Evolutionary conservation across 2,113 vertebrate species (phyloP).

Genomic region (Dunckerocampus dactyliophorus): DNA sequence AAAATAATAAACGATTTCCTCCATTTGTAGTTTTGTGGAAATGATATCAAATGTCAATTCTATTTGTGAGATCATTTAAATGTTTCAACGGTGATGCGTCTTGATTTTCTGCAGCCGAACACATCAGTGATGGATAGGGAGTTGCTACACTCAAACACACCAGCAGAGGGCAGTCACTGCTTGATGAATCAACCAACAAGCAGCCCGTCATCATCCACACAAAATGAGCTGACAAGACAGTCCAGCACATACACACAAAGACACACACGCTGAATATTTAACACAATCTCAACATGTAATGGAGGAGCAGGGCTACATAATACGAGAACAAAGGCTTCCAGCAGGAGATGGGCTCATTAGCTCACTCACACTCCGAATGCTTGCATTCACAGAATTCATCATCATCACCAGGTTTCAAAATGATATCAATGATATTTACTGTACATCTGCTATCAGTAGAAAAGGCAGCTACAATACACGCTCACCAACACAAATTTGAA

Average conservation of each 20-base stretch:
- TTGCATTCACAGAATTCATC: neutral
- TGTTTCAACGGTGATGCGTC: too few relatives aligned
- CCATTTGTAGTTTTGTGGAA: too few relatives aligned
- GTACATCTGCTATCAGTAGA: neutral
- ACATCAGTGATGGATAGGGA: too few relatives aligned
- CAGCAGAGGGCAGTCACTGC: slow-evolving; percentile 48
- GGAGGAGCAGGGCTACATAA: slow-evolving; percentile 32
- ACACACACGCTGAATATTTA: slow-evolving; percentile 40
- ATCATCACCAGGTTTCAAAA: neutral
- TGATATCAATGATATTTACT: neutral
- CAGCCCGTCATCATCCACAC: slow-evolving; percentile 1
- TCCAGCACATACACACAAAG: slow-evolving; percentile 5
- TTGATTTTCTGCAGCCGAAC: too few relatives aligned
- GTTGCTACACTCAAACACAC: neutral
- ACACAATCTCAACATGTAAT: slow-evolving; percentile 45
- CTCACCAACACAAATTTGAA: neutral
- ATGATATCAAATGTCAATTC: too few relatives aligned
- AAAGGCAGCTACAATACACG: neutral
- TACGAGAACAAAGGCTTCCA: slow-evolving; percentile 34
- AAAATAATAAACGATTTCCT: too few relatives aligned
- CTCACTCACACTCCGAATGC: neutral
- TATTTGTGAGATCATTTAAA: too few relatives aligned
- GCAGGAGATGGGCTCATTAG: slow-evolving; percentile 15
- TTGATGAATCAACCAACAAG: neutral
- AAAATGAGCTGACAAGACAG: slow-evolving; percentile 10